Percentiles rank a stretch among this genome's conserved stretches.
These are phyloP conservation scores for Novumbra hubbsi DNA, from an alignment of 2,797 vertebrate species.

Conservation along the genomic window DNA sequence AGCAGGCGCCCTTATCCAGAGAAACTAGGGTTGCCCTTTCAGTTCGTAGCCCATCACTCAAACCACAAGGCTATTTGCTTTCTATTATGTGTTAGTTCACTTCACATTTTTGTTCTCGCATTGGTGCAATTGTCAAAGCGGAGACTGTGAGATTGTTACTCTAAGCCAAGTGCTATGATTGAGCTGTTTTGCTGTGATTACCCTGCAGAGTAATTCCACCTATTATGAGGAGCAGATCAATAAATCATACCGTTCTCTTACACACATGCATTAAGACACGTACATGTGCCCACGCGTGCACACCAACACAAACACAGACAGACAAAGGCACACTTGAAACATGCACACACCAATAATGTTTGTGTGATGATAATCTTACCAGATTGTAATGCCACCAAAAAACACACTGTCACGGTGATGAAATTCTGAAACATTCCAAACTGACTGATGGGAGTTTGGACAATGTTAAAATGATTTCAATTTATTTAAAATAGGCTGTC, in stretches of 20 bases:
- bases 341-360: background rate
- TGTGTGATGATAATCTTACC: background rate
- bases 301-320: background rate
- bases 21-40: too few species aligned
- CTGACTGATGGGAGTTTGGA: constrained; percentile 11
- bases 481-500: constrained; percentile 10
- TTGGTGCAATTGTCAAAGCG: background rate
- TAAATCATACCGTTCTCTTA: background rate
- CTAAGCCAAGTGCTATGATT: constrained; percentile 8
- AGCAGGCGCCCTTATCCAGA: too few species aligned
- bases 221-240: background rate
- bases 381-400: constrained; percentile 1
- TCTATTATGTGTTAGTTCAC: too few species aligned
- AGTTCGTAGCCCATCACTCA: too few species aligned
- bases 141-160: constrained; percentile 11
- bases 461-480: constrained; percentile 5
- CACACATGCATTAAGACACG: background rate
- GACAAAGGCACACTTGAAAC: background rate
- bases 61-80: too few species aligned
- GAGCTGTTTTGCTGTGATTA: constrained; percentile 9
- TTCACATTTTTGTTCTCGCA: too few species aligned
- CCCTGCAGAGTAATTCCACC: constrained; percentile 12
- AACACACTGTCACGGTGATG: background rate
- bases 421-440: constrained; percentile 1
- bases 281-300: background rate